phyloP scores from a whole-genome alignment of 2,888 invertebrate species.

The Prenolepis imparis region DNA sequence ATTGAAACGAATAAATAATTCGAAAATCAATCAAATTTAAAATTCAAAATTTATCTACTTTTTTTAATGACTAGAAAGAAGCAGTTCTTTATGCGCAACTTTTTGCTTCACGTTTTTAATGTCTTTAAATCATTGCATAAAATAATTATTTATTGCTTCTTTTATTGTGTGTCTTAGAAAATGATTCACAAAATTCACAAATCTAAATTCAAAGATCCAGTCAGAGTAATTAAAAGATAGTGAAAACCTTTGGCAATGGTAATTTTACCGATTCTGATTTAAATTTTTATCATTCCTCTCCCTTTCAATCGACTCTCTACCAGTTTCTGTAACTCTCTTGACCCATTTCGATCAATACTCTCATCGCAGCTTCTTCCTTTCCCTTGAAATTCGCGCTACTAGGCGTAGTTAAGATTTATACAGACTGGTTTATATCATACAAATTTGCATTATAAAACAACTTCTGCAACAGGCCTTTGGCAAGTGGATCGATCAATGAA shows the following conservation, averaged over 20 bases:
- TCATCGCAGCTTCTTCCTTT: slow-evolving; percentile 26
- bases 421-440: slow-evolving; percentile 53
- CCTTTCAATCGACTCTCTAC: slow-evolving; percentile 54
- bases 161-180: neutral
- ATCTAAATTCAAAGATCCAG: slow-evolving; percentile 35
- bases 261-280: slow-evolving; percentile 60
- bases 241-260: slow-evolving; percentile 37
- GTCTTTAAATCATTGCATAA: neutral
- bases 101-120: neutral
- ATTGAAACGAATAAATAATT: neutral
- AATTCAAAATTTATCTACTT: neutral
- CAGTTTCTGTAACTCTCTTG: slow-evolving; percentile 16
- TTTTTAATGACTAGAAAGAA: neutral
- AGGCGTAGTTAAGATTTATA: slow-evolving; percentile 65
- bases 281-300: slow-evolving; percentile 71
- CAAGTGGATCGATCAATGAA: slow-evolving; percentile 64
- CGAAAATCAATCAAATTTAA: neutral
- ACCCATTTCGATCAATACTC: slow-evolving; percentile 55
- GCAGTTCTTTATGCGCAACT: neutral
- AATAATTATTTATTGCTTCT: neutral
- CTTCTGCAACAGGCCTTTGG: slow-evolving; percentile 38
- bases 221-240: slow-evolving; percentile 53
- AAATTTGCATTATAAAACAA: slow-evolving; percentile 74
- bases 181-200: neutral
- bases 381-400: slow-evolving; percentile 38